Conservation (phyloP, 2,113 vertebrate genomes). For the Colius striatus region DNA sequence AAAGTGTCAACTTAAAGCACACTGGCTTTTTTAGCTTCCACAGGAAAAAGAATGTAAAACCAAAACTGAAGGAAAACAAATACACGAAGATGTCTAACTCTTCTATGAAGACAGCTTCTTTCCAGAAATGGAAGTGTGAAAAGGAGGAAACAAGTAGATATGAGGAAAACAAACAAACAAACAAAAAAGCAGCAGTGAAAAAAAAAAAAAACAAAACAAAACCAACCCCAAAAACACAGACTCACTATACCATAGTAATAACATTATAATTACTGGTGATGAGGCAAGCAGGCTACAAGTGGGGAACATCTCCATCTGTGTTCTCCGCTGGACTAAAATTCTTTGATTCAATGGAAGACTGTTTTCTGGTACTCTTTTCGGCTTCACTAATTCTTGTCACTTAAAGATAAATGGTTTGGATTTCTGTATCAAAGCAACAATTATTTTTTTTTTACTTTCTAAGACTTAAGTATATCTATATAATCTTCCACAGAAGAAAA, state of each 20-base stretch:
- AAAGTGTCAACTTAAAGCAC: constrained; percentile 26
- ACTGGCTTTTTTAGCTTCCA: constrained; percentile 54
- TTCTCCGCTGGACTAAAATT: constrained; percentile 49
- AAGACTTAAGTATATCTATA: background rate
- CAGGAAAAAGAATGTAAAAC: constrained; percentile 4
- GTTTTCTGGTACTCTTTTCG: constrained; percentile 50
- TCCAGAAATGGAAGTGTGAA: constrained; percentile 9
- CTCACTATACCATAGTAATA: constrained; percentile 58
- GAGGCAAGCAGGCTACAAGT: constrained; percentile 64
- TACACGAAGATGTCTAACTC: constrained; percentile 21
- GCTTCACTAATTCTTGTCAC: constrained; percentile 62
- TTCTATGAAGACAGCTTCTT: constrained; percentile 25
- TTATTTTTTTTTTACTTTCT: background rate
- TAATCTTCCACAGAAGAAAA: constrained; percentile 30
- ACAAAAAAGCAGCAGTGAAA: background rate
- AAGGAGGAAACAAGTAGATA: constrained; percentile 4
- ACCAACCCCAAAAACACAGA: constrained; percentile 7
- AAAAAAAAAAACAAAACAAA: background rate
- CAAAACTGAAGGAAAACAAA: constrained; percentile 9
- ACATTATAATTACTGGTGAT: constrained; percentile 61
- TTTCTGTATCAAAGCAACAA: constrained; percentile 49
- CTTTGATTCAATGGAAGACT: constrained; percentile 49
- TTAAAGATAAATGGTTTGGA: constrained; percentile 55
- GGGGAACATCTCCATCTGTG: constrained; percentile 55
- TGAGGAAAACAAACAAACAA: constrained; percentile 4